Base-by-base conservation (phyloP, 2,888 invertebrate genomes). In the Spisula solida region DNA sequence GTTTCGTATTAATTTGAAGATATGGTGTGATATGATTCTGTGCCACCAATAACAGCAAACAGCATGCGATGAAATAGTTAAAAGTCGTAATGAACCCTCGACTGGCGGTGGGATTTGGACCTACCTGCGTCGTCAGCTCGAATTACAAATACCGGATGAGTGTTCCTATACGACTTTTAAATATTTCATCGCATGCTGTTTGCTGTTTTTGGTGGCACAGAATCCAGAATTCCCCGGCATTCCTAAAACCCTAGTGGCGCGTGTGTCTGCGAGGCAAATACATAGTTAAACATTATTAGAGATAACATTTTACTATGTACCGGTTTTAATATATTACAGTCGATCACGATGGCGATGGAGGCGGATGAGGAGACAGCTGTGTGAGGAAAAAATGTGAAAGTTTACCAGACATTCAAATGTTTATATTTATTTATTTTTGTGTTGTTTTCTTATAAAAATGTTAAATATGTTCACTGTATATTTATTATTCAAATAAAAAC, bases 391-490 rank as follows among this genome's bases (percentile, higher is more conserved):
- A 66, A 25, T 10, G 25, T 12, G 25, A 25, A 66, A 66, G 25
- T 25, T 25, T n/a, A 10, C 10, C 25, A 25, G 60, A 66, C 60
- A 12, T n/a, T 25, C 60, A 2, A 0, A 66, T 66, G n/a, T 66
- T 25, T 60, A 60, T 60, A 60, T 60, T 60, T 60, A 60, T 60
- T 66, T 66, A n/a, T 66, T 25, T 20, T 66, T 66, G n/a, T 66
- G 60, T 66, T 66, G n/a, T 75, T 75, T 75, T 31, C 0, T 31
- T 75, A 31, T 75, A 75, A 75, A 75, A 75, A 75, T 75, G 75
- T 75, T 75, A 34, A 31, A 75, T 75, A 18, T 18, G 25, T 60
- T 70, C 70, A 70, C 31, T 31, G 14, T 75, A 34, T 75, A 75
- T 75, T 75, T 66, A n/a, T n/a, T n/a, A n/a, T n/a, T n/a, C n/a